Base-by-base conservation (phyloP, 2,797 vertebrate species). In the Acanthornis magna region DNA sequence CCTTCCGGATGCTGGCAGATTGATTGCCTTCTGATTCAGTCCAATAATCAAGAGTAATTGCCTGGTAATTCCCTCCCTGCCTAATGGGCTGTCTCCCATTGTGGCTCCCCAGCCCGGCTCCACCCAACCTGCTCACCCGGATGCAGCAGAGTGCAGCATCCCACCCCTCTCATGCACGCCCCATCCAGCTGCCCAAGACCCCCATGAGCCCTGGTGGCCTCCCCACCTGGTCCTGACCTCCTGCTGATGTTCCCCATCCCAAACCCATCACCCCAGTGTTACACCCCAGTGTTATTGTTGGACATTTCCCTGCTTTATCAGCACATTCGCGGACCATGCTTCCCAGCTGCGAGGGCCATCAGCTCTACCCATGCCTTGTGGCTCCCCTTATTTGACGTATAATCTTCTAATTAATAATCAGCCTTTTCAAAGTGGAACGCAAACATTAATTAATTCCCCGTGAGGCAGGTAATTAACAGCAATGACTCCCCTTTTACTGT, bases 331-430 rank as follows among this genome's bases (percentile, higher is more conserved):
- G 85, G 81, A 51, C 83, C 83, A 48, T 1, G 0, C 30, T 90
- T 91, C 42, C 48, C 80, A 82, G 34, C 67, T 26, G 4, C 4
- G 4, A 89, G 78, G 89, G 91, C 89, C 78, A 36, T 45, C 89
- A 62, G 85, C 70, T 29, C 25, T 89, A 86, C 85, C 80, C 38
- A 4, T 94, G 94, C 96, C 95, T 96, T 88, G 95, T 96, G 94
- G 94, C 91, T 96, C 88, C 89, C 91, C 91, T 93, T 96, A 95
- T 91, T 95, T 96, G 96, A 96, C 85, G 63, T 85, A 43, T 77
- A 90, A 94, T 94, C 76, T 91, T 86, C 71, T 96, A 96, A 96
- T 96, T 96, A 96, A 95, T 96, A 94, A 94, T 88, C 88, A 71
- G 89, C 42, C 91, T 90, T 93, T 96, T 95, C 74, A 93, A 95